Evolutionary conservation across 2,888 invertebrate genomes (phyloP).

Genomic region (Macroteleia sp.): DNA sequence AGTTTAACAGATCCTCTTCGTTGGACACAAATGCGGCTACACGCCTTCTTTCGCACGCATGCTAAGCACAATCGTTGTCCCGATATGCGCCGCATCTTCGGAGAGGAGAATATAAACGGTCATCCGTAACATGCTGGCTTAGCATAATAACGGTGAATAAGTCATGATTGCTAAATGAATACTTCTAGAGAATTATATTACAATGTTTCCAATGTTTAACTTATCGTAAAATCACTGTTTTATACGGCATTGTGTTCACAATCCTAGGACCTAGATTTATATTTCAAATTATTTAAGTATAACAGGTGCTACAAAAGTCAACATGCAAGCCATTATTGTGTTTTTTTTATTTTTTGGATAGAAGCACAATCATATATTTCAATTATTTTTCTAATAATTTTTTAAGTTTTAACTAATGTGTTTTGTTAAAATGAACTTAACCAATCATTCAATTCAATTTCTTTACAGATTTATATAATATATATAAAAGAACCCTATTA

Average conservation of each 20-base stretch:
- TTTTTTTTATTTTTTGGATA: no score
- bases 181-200: constrained; percentile 42
- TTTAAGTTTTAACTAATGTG: no score
- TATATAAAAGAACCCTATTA: no score
- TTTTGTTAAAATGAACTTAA: no score
- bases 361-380: no score
- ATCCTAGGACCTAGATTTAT: constrained; percentile 38
- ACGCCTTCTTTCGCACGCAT: constrained; percentile 45
- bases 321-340: no score
- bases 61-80: constrained; percentile 42
- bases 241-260: constrained; percentile 37
- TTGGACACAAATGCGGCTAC: constrained; percentile 23
- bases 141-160: constrained; percentile 64
- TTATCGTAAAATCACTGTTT: constrained; percentile 59
- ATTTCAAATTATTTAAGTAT: constrained; percentile 25
- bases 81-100: constrained; percentile 43
- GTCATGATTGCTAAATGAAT: constrained; percentile 60
- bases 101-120: constrained; percentile 47
- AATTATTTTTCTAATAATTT: no score
- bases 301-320: constrained; percentile 37
- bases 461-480: no score
- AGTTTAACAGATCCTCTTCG: constrained; percentile 22
- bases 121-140: constrained; percentile 50
- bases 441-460: no score
- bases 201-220: constrained; percentile 52